Conservation (phyloP, 2,113 vertebrate species). For the Austrofundulus limnaeus region DNA sequence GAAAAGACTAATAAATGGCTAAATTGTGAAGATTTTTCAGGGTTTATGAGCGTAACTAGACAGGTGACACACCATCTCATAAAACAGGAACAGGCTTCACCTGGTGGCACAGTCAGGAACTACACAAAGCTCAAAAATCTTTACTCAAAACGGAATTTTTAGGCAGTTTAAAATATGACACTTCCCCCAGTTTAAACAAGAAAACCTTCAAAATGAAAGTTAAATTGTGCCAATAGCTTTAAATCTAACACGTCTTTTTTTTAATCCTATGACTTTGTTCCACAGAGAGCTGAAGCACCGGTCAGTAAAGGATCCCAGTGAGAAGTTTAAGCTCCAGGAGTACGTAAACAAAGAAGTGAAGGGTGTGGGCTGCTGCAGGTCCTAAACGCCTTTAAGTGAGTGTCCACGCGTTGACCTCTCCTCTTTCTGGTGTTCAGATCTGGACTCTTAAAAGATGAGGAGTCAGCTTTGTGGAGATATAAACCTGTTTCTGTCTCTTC, state of each 20-base stretch:
- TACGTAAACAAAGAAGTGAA: conserved; percentile 87
- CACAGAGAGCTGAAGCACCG: conserved; percentile 89
- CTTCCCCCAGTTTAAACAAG: not conserved
- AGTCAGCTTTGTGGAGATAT: conserved; percentile 51
- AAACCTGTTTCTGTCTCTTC: conserved; percentile 1
- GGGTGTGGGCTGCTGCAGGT: conserved; percentile 74
- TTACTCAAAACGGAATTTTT: too few species aligned
- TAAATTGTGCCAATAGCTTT: not conserved
- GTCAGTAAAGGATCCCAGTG: conserved; percentile 80
- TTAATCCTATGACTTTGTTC: not conserved
- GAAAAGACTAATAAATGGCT: too few species aligned
- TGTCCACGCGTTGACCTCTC: conserved; percentile 8
- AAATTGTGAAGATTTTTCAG: too few species aligned
- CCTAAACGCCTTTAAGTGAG: conserved; percentile 37
- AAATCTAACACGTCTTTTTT: not conserved
- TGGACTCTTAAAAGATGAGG: conserved; percentile 22
- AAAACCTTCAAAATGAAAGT: not conserved
- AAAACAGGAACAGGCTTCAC: not conserved
- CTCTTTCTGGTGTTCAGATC: conserved; percentile 17
- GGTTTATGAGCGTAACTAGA: not conserved
- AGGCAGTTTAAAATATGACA: not conserved
- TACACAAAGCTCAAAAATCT: not conserved
- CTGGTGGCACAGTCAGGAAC: not conserved
- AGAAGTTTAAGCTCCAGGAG: conserved; percentile 90
- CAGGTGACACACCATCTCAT: not conserved